Base-by-base conservation (phyloP, 2,888 invertebrate genomes). In the Apodemia hepburni region DNA sequence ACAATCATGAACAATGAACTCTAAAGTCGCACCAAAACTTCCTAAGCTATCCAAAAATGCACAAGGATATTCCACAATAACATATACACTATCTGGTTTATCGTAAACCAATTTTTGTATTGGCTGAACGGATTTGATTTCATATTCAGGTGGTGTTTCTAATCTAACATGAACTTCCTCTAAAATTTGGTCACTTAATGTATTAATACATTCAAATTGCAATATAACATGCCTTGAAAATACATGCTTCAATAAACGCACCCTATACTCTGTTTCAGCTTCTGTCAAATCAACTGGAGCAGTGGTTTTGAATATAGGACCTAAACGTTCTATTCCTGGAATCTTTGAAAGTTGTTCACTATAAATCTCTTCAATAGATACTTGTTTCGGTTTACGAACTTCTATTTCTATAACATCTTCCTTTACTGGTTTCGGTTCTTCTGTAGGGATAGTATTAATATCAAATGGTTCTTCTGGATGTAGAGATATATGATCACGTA, bases 131-230 rank as follows among this genome's bases (percentile, higher is more conserved):
- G 94, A 93, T 60, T 96, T 85, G 2, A 97, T 88, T 59, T 94
- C 93, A 78, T 97, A 99, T 2, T 94, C 95, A 11, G 97, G 96
- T 0, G 97, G 96, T 8, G 95, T 92, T 70, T 98, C 98, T 67
- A 99, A 85, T 45, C 96, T 95, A 0, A 99, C 97, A 51, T 94
- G 93, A 0, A 99, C 99, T 73, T 98, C 95, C 81, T 99, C 99
- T 69, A 99, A 88, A 0, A 98, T 87, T 82, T 99, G 99, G 83
- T 99, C 99, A 68, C 96, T 96, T 64, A 99, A 87, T 0, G 99
- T 99, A 85, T 99, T 99, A 11, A 97, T 93, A 79, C 98, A 98
- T 85, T 99, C 98, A 81, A 99, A 99, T 93, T 98, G 98, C 63
- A 99, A 92, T 12, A 99, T 95, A 8, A 99, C 91, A 81, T 98